Conservation (phyloP, 30 jellyfish, hydroid and myxozoan species). For the Rhopilema esculentum region DNA sequence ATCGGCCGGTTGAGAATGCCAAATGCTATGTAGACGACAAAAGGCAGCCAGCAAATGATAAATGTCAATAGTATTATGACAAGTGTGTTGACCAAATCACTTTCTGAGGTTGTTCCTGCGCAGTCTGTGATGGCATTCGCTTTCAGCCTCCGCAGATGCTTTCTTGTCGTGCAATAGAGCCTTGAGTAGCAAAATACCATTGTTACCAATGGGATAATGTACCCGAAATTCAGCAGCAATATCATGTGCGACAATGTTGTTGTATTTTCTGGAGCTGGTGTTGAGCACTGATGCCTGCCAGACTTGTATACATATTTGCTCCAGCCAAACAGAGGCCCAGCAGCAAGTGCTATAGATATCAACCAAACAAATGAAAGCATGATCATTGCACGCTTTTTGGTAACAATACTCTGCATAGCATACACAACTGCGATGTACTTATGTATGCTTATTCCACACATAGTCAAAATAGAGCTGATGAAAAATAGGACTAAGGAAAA, state of each 20-base stretch:
- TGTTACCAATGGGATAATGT: constrained; percentile 52
- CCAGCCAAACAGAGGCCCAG: constrained; percentile 87
- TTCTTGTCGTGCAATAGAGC: constrained; percentile 52
- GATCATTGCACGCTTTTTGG: constrained; percentile 43
- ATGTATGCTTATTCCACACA: constrained; percentile 64
- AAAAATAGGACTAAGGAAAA: constrained; percentile 69
- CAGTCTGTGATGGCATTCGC: constrained; percentile 47
- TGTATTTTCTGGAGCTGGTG: constrained; percentile 32
- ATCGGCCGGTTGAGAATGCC: constrained; percentile 41
- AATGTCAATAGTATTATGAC: constrained; percentile 48
- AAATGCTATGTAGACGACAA: constrained; percentile 50
- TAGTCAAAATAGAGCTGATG: constrained; percentile 58
- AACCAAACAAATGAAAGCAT: constrained; percentile 63
- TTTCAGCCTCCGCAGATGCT: constrained; percentile 54
- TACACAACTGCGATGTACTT: constrained; percentile 61
- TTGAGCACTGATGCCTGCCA: constrained; percentile 81
- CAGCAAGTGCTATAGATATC: constrained; percentile 56
- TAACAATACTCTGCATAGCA: constrained; percentile 52
- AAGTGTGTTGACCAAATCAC: constrained; percentile 62
- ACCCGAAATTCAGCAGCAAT: constrained; percentile 64
- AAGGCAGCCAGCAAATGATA: constrained; percentile 77
- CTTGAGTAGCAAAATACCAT: constrained; percentile 68
- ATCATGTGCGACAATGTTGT: constrained; percentile 10
- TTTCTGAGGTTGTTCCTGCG: constrained; percentile 17
- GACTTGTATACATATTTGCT: constrained; percentile 49